Percentiles rank a stretch among this genome's conserved stretches.
Conservation (phyloP, 1,140 invertebrate genomes). For the Meteorus sp. region DNA sequence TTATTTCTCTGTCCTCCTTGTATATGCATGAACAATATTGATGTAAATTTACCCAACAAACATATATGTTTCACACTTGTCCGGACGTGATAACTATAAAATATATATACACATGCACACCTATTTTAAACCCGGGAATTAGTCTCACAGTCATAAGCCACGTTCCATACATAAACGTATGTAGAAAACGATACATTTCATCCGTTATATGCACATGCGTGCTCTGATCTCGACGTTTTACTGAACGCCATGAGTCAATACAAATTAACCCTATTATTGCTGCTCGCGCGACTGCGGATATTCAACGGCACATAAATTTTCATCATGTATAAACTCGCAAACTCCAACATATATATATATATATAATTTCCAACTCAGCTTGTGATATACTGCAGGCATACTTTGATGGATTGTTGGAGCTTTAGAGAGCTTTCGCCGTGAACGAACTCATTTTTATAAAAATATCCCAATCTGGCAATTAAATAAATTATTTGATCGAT, state of each 20-base stretch:
- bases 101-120: no score
- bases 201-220: background rate
- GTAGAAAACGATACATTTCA: background rate
- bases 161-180: background rate
- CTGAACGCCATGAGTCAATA: background rate
- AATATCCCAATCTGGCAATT: no score
- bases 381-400: no score
- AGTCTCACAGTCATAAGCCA: constrained; percentile 16
- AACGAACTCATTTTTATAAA: no score
- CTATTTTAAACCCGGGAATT: constrained; percentile 13
- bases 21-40: no score
- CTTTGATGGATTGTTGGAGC: constrained; percentile 24
- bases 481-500: no score
- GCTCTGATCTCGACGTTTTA: constrained; percentile 4
- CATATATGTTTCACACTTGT: no score
- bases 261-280: constrained; percentile 28
- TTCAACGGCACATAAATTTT: constrained; percentile 23
- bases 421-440: no score
- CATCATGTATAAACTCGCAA: constrained; percentile 17
- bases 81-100: no score
- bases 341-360: constrained; percentile 14
- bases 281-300: background rate
- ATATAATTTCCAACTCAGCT: no score
- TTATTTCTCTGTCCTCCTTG: no score
- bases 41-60: no score